phyloP scores from a whole-genome alignment of 2,888 invertebrate species.

The Melitaea athalia region DNA sequence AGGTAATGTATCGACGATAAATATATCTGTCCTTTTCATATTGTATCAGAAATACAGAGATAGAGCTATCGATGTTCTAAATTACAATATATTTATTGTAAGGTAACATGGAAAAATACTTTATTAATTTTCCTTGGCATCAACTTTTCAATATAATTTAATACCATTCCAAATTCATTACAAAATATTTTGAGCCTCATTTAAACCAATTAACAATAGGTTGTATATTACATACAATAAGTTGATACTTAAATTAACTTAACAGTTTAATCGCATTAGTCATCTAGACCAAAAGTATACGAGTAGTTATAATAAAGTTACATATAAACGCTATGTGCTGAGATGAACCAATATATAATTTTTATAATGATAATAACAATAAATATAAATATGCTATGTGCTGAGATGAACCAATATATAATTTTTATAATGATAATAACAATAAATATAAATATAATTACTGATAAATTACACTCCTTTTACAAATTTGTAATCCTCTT shows the following conservation, averaged over 20 bases:
- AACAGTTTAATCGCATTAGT: too few relatives aligned
- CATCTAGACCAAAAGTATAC: not conserved
- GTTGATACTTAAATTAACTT: not conserved
- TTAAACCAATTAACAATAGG: not conserved
- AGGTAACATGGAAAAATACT: not conserved
- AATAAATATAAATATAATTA: not conserved
- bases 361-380: not conserved
- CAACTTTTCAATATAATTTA: not conserved
- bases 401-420: slow-evolving; percentile 27
- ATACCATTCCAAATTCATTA: not conserved
- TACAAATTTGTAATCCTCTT: not conserved
- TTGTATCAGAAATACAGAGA: slow-evolving; percentile 16
- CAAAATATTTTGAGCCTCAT: not conserved
- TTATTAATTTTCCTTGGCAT: not conserved
- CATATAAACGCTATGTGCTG: not conserved
- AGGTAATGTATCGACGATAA: slow-evolving; percentile 31
- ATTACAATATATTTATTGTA: slow-evolving; percentile 1
- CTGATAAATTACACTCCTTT: not conserved
- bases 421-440: not conserved
- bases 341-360: slow-evolving; percentile 26
- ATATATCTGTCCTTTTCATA: slow-evolving; percentile 26
- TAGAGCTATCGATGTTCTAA: slow-evolving; percentile 17
- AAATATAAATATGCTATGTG: not conserved
- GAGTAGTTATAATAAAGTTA: not conserved
- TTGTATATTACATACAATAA: too few relatives aligned